These are phyloP conservation scores for Anadara kagoshimensis DNA, from an alignment of 1,140 invertebrate species.

Conservation along the genomic window DNA sequence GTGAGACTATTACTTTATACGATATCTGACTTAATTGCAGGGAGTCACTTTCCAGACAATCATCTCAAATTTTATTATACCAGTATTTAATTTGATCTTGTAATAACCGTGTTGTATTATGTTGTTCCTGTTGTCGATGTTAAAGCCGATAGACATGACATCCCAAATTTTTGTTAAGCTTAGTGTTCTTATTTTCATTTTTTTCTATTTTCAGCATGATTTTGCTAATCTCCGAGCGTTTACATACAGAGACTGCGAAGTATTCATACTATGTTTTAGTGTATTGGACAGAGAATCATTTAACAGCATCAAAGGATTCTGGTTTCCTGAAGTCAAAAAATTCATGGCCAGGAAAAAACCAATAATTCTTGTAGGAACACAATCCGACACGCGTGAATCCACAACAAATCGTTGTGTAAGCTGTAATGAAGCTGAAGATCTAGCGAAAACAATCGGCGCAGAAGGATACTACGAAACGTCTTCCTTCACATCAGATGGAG, in stretches of 20 bases:
- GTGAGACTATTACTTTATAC: no score
- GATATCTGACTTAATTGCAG: no score
- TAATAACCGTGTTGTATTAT: no score
- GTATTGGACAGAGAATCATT: conserved; percentile 98
- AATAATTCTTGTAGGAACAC: conserved; percentile 83
- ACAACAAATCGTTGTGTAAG: conserved; percentile 84
- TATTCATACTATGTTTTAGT: conserved; percentile 99
- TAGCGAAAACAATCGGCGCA: conserved; percentile 82
- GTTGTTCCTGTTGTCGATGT: no score
- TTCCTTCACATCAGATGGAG: conserved; percentile 89
- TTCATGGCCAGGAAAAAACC: conserved; percentile 90
- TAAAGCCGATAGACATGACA: no score
- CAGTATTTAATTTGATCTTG: no score
- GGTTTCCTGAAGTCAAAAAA: conserved; percentile 77
- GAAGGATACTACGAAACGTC: conserved; percentile 94
- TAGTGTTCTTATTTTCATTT: no score
- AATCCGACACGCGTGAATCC: conserved; percentile 60
- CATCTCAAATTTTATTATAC: no score
- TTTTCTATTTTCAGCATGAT: conserved; percentile 79
- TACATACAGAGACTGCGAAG: conserved; percentile 94
- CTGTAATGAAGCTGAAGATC: conserved; percentile 82
- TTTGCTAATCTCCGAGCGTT: conserved; percentile 88
- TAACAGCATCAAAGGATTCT: conserved; percentile 96
- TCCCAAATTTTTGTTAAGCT: no score
- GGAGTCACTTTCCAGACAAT: no score